Evolutionary conservation across 2,797 vertebrate species (phyloP), one percentile per base, ranked within the genome.

Genomic region (Neomorphus geoffroyi): DNA sequence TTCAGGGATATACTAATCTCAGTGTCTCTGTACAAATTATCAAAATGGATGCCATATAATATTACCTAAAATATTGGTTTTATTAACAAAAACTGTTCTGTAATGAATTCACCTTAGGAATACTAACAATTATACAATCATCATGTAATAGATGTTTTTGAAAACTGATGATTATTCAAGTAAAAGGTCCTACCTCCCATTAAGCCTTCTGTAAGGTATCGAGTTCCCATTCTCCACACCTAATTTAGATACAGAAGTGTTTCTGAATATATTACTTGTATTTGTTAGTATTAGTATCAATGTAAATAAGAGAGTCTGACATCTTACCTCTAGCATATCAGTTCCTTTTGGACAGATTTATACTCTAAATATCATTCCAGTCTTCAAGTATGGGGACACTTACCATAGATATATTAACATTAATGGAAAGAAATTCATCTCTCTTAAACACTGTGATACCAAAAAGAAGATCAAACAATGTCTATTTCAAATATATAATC

Each of bases 401-500:
- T 89, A 39, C 61, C 30, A 72, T 23, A 96, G 93, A 88, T 74
- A 91, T 43, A 66, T 86, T 73, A 95, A 90, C 80, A 81, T 77
- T 92, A 96, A 94, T 53, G 39, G 62, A 92, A 88, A 56, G 26
- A 88, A 95, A 94, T 56, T 17, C 69, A 62, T 81, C 86, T 73
- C 66, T 91, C 64, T 96, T 94, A 94, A 73, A 88, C 73, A 94
- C 23, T 13, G 53, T 26, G 19, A 80, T 94, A 91, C 58, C 41
- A 32, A 90, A 97, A 94, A 69, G 41, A 51, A 96, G 78, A 97
- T 94, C 32, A 97, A 97, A 93, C 91, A 92, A 96, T 96, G 97
- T 97, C 94, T 97, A 92, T 97, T 97, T 97, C 97, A 97, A 97
- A 97, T 96, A 97, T 80, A 96, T 97, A 98, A 98, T 98, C 97